Base-by-base conservation (phyloP, 2,888 invertebrate genomes). In the Athalia cordata region DNA sequence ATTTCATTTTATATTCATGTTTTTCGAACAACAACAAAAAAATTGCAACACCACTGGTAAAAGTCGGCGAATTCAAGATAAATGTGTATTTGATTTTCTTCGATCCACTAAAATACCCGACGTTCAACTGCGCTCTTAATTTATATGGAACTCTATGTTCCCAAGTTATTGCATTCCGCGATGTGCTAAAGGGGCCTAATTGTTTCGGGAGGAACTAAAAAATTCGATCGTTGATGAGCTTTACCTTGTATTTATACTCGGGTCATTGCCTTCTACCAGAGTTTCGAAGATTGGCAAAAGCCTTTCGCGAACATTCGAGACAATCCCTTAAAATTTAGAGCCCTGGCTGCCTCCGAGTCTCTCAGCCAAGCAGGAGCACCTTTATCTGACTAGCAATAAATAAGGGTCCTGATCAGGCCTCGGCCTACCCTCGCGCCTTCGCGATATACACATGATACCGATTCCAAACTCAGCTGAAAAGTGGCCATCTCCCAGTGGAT, bases 321-420 rank as follows among this genome's bases (percentile, higher is more conserved):
- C 75, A 75, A 75, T 75, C 75, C 64, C 75, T 75, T 75, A 59
- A 75, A 75, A 75, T 75, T 75, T 75, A 75, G 75, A 75, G 75
- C 75, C 29, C 43, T 11, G 9, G 57, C 43, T 9, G 9, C 57
- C 45, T 57, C 13, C 68, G 70, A 61, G 29, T 43, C 50, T 64
- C 64, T 75, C 62, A 75, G 62, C 62, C 75, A 64, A 75, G 75
- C 64, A 62, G 75, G 62, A 50, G 62, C 75, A 75, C 75, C 75
- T 75, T 64, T 75, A 75, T 75, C 75, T 75, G 75, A 52, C 64
- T 64, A 64, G 75, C 50, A 64, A 75, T 75, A 75, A 75, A 75
- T 75, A 75, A 75, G 75, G 75, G 75, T 75, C 75, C 52, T 75
- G 64, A 75, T 75, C 75, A 75, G 75, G 62, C 75, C 61, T 62